These are phyloP conservation scores for Drosophila grimshawi DNA, from an alignment of 1,140 invertebrate species.

Conservation along the genomic window DNA sequence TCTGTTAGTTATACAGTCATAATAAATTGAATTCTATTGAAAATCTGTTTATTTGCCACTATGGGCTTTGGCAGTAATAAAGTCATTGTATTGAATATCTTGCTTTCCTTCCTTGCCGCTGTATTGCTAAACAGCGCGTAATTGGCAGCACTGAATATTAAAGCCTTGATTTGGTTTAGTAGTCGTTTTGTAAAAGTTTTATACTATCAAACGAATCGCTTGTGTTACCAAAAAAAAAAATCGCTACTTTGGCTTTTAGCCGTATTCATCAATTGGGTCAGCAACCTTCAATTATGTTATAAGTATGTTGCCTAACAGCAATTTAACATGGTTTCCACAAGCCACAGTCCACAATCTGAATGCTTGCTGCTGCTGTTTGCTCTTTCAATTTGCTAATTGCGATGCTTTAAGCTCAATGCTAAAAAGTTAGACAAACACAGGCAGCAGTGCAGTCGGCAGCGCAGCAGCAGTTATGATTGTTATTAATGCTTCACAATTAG, in stretches of 20 bases:
- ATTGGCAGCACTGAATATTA: not conserved
- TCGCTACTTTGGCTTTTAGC: not conserved
- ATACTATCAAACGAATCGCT: not conserved
- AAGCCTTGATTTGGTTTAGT: not conserved
- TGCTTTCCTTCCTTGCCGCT: too few species aligned
- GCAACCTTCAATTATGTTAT: not conserved
- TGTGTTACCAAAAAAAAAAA: not conserved
- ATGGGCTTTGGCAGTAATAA: too few species aligned
- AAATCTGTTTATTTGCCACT: too few species aligned
- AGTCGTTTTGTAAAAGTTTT: not conserved
- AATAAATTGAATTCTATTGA: too few species aligned
- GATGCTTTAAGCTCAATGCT: constrained; percentile 2
- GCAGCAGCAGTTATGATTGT: not conserved
- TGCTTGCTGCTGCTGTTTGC: not conserved
- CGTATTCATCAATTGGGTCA: not conserved
- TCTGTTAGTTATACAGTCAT: not conserved
- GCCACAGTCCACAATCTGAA: not conserved
- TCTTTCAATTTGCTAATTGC: constrained; percentile 1
- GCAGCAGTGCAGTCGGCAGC: not conserved
- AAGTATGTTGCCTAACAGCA: not conserved
- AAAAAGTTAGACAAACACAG: constrained; percentile 2
- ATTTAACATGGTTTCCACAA: not conserved
- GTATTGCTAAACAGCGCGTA: not conserved
- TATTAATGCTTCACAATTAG: constrained; percentile 36
- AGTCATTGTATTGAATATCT: too few species aligned